Evolutionary conservation across 2,797 vertebrate species (phyloP).

Genomic region (Dipus sagitta): DNA sequence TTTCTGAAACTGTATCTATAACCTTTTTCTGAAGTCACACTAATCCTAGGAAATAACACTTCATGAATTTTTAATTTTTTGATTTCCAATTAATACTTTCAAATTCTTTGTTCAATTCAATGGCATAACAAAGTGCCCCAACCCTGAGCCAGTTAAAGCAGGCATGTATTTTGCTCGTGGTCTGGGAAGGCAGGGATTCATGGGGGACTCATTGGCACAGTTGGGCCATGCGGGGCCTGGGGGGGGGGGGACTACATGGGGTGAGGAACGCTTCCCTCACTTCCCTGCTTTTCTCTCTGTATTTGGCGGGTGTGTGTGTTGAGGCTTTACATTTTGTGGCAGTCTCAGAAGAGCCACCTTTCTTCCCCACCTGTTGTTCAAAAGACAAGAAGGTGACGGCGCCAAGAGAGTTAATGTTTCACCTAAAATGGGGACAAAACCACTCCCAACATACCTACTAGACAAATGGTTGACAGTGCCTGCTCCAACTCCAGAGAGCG

Average conservation of each 20-base stretch:
- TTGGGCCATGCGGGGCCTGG: too few relatives aligned
- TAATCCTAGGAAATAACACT: conserved; percentile 49
- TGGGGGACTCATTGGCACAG: not conserved
- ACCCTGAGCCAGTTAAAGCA: not conserved
- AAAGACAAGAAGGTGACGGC: not conserved
- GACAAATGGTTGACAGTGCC: not conserved
- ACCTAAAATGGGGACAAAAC: not conserved
- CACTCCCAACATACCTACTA: not conserved
- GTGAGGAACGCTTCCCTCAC: not conserved
- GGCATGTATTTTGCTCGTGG: not conserved
- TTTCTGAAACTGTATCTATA: conserved; percentile 69
- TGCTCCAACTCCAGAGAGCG: not conserved
- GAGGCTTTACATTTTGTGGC: not conserved
- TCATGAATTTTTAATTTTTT: conserved; percentile 45
- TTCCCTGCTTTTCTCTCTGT: not conserved
- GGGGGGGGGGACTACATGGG: too few relatives aligned
- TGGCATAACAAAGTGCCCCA: not conserved
- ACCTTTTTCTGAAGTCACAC: conserved; percentile 20
- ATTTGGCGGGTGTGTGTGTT: accelerated
- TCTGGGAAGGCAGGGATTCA: not conserved
- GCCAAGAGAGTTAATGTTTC: not conserved
- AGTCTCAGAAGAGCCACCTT: not conserved
- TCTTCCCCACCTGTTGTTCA: not conserved
- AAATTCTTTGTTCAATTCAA: not conserved
- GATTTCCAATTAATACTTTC: conserved; percentile 52